Base-by-base conservation (phyloP, 2,888 invertebrate species). In the Mellilla xanthometata region DNA sequence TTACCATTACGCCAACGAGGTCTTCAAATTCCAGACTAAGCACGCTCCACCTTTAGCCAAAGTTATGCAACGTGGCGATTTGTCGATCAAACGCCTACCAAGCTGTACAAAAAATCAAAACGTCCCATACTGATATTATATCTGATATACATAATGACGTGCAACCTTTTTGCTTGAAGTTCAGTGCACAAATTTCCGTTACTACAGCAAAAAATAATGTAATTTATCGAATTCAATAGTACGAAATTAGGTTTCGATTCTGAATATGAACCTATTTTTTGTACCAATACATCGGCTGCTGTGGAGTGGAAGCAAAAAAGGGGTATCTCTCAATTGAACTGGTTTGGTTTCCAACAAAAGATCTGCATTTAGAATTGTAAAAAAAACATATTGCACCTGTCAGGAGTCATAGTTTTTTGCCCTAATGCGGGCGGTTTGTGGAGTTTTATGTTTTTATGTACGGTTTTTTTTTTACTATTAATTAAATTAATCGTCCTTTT, bases 251-350 rank as follows among this genome's bases (percentile, higher is more conserved):
- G 33, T 39, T 34, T 48, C 47, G 26, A 39, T 39, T 42, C 12
- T 28, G 38, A 19, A 36, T 27, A 27, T 33, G 23, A n/a, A 47
- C 33, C 33, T 15, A 19, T 30, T 49, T 49, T 54, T 49, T 52
- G 33, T 22, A 11, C 23, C 30, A 24, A 44, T 44, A 26, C 29
- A 22, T 39, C n/a, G n/a, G n/a, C n/a, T n/a, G n/a, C n/a, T n/a
- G n/a, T 49, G 26, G 43, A 44, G 22, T 27, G 6, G 13, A 24
- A 28, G 7, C 39, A 55, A 55, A 51, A 38, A 52, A 28, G 28
- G 29, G 32, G 5, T 38, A 54, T 48, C 38, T 44, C 52, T 56
- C 54, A 45, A 56, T 56, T 52, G 39, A 48, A 42, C 46, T 42
- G 29, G 19, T 27, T 29, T 23, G 11, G 29, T 29, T 45, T 28